These are phyloP conservation scores for Harpagifer antarcticus DNA, from an alignment of 2,797 vertebrate genomes.

Conservation along the genomic window DNA sequence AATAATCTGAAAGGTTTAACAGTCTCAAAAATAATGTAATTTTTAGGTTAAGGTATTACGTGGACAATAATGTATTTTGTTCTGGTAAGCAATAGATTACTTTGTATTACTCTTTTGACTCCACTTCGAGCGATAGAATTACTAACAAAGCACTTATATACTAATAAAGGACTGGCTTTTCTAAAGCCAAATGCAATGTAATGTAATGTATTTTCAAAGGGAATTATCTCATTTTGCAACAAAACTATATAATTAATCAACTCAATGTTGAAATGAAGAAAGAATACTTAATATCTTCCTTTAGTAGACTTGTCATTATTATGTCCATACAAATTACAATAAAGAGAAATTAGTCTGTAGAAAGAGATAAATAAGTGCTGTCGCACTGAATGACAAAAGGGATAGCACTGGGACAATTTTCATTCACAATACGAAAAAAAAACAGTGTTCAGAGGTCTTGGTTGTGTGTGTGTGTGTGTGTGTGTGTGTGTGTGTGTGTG, in stretches of 20 bases:
- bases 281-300: constrained; percentile 1
- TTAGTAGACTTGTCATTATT: constrained; percentile 9
- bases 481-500: background rate
- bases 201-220: constrained; percentile 1
- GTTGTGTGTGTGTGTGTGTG: background rate
- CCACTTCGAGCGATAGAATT: no score
- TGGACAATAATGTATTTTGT: no score
- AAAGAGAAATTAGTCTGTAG: constrained; percentile 3
- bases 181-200: no score
- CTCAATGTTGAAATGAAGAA: constrained; percentile 4
- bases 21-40: no score
- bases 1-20: no score
- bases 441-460: background rate
- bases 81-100: background rate
- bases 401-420: constrained; percentile 7
- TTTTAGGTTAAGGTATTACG: no score
- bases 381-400: constrained; percentile 19
- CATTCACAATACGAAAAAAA: constrained; percentile 11
- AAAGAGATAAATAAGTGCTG: constrained; percentile 12
- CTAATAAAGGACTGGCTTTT: no score
- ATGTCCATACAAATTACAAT: constrained; percentile 9
- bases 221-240: background rate
- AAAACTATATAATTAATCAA: constrained; percentile 4
- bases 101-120: background rate
- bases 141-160: no score